Percentiles rank a stretch among this genome's conserved stretches.
Evolutionary conservation across 2,888 invertebrate genomes (phyloP).

Genomic region (Epistrophella euchroma): DNA sequence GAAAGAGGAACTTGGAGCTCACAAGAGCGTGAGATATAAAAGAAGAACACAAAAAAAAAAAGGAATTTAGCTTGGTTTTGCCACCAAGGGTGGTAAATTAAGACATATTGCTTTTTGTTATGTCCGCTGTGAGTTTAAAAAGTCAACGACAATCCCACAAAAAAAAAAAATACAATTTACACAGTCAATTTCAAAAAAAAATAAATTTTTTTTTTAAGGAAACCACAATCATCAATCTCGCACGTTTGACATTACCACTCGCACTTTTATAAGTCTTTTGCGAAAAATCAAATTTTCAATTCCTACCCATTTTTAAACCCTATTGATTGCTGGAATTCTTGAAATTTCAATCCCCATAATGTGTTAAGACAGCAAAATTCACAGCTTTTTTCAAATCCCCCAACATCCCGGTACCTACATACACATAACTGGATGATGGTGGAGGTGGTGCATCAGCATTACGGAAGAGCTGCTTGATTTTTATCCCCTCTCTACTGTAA

Average conservation of each 20-base stretch:
- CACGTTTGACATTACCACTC: slow-evolving; percentile 52
- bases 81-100: slow-evolving; percentile 37
- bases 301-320: slow-evolving; percentile 34
- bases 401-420: neutral
- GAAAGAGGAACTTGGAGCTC: neutral
- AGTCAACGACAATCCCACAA: slow-evolving; percentile 9
- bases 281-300: slow-evolving; percentile 47
- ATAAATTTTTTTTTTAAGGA: neutral
- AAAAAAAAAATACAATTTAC: neutral
- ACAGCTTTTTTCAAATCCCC: slow-evolving; percentile 23
- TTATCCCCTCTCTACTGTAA: neutral
- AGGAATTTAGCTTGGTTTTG: neutral
- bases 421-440: neutral
- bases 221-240: slow-evolving; percentile 31
- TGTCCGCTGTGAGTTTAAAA: slow-evolving; percentile 32
- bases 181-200: slow-evolving; percentile 18
- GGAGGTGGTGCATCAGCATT: slow-evolving; percentile 7
- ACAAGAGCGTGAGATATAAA: neutral
- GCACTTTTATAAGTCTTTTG: neutral
- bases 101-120: slow-evolving; percentile 51
- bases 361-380: slow-evolving; percentile 72
- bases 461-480: neutral
- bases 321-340: slow-evolving; percentile 51
- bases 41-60: neutral
- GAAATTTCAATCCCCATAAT: slow-evolving; percentile 70